Evolutionary conservation across 2,113 vertebrate genomes (phyloP).

Genomic region (Myotis brandtii): DNA sequence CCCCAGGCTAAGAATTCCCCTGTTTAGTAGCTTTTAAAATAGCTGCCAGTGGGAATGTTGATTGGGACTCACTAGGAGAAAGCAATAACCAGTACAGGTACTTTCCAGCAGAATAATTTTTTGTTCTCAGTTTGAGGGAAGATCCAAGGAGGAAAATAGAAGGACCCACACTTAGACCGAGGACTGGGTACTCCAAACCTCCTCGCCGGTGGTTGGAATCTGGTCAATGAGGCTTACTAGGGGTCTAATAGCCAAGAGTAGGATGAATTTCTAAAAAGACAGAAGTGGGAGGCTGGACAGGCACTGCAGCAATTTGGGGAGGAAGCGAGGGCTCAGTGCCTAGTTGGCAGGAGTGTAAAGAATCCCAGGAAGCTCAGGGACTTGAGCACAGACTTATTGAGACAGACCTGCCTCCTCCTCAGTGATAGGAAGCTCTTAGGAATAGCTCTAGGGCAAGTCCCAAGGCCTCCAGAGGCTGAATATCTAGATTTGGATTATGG

Average conservation of each 20-base stretch:
- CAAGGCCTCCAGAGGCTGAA: background rate
- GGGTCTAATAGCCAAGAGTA: background rate
- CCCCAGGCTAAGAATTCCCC: background rate
- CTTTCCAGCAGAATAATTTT: background rate
- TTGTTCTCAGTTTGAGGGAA: background rate
- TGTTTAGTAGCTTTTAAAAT: background rate
- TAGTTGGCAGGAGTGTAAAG: background rate
- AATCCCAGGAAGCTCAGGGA: background rate
- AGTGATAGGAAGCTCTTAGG: background rate
- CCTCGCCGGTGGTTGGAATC: background rate
- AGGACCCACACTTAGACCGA: background rate
- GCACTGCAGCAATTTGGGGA: background rate
- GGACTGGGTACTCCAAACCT: background rate
- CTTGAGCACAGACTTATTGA: background rate
- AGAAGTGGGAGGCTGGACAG: background rate
- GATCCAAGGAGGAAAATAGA: background rate
- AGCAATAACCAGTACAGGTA: background rate
- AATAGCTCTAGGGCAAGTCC: background rate
- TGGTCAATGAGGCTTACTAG: background rate
- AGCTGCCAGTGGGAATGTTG: background rate
- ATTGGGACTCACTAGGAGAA: background rate
- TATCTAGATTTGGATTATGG: background rate
- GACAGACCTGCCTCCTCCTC: background rate
- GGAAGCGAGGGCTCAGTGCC: background rate
- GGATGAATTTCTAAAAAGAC: background rate